Evolutionary conservation across 2,888 invertebrate species (phyloP).

Genomic region (Argyra leucocephala): DNA sequence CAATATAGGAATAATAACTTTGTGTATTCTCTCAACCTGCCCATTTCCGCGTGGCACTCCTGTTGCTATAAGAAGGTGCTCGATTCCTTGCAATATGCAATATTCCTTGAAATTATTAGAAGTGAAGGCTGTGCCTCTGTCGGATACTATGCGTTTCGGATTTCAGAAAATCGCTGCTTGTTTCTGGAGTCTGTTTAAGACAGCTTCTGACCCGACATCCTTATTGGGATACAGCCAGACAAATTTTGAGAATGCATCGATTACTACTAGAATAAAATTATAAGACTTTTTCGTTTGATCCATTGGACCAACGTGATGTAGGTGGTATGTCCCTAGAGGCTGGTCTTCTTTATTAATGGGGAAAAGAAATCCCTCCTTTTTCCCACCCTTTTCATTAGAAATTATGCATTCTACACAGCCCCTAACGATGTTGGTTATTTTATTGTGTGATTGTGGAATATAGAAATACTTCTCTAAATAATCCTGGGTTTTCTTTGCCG

Average conservation of each 20-base stretch:
- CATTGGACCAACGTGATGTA: conserved; percentile 35
- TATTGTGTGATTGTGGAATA: conserved; percentile 21
- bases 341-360: conserved; percentile 31
- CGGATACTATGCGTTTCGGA: conserved; percentile 31
- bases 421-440: conserved; percentile 14
- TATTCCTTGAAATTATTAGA: conserved; percentile 31
- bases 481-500: conserved; percentile 27
- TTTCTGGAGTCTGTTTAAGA: conserved; percentile 27
- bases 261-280: conserved; percentile 32
- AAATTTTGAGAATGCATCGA: conserved; percentile 35
- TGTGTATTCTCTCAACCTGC: conserved; percentile 34
- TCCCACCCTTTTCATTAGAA: conserved; percentile 28
- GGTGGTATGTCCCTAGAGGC: conserved; percentile 31
- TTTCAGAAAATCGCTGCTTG: conserved; percentile 18
- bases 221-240: conserved; percentile 34
- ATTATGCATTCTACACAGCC: conserved; percentile 22
- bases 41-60: conserved; percentile 34
- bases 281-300: conserved; percentile 30
- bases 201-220: conserved; percentile 28
- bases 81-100: conserved; percentile 28
- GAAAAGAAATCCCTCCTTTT: conserved; percentile 32
- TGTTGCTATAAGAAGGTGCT: conserved; percentile 30
- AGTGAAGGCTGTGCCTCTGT: conserved; percentile 37
- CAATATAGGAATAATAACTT: conserved; percentile 30
- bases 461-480: conserved; percentile 28